These are phyloP conservation scores for Gallinago nigripennis DNA, from an alignment of 2,797 vertebrate species.

Conservation along the genomic window DNA sequence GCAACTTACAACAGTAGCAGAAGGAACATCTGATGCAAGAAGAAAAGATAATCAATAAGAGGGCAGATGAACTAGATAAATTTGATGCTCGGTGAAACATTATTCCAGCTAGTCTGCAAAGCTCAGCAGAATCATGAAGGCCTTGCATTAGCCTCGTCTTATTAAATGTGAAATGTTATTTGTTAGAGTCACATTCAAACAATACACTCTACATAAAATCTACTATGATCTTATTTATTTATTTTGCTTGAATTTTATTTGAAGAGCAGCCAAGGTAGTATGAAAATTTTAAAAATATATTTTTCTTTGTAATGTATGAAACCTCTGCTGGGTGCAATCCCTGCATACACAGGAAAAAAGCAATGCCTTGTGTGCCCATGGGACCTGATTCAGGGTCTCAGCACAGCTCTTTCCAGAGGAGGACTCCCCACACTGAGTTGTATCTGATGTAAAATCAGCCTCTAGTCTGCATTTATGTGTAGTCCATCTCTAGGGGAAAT, in stretches of 20 bases:
- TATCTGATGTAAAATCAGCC: neutral
- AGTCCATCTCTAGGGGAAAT: neutral
- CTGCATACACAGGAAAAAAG: neutral
- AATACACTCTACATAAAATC: neutral
- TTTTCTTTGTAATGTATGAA: neutral
- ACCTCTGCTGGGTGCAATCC: neutral
- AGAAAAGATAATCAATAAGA: neutral
- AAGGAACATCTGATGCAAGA: neutral
- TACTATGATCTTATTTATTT: neutral
- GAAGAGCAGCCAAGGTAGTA: neutral
- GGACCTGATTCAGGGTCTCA: rapidly evolving
- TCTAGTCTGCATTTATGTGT: neutral
- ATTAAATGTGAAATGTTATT: neutral
- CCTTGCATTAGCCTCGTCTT: neutral
- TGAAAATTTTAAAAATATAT: neutral
- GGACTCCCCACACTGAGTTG: rapidly evolving
- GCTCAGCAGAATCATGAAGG: neutral
- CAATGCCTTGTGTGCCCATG: rapidly evolving
- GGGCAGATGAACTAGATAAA: neutral
- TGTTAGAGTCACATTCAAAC: neutral
- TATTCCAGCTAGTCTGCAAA: neutral
- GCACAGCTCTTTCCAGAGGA: neutral
- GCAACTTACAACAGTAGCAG: neutral
- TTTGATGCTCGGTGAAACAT: neutral
- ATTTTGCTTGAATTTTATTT: neutral